A percentile compares a stretch with the other conserved stretches of the same genome.
Conservation (phyloP, 2,888 invertebrate genomes). For the Laspeyria flexula region DNA sequence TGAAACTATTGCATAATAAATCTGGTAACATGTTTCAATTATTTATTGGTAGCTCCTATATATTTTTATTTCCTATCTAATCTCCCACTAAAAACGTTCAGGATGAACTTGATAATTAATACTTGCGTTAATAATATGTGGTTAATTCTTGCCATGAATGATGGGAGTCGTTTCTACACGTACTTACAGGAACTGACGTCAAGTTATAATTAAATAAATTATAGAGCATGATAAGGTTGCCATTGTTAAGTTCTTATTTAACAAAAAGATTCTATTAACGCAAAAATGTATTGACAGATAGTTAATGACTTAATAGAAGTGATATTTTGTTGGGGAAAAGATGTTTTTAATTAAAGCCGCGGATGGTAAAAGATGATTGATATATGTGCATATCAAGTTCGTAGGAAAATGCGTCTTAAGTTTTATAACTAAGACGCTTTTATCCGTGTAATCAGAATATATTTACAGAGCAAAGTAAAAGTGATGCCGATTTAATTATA, state of each 20-base stretch:
- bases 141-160: slow-evolving; percentile 10
- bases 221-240: slow-evolving; percentile 9
- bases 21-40: no score
- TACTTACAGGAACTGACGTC: slow-evolving; percentile 2
- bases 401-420: no score
- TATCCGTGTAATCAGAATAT: no score
- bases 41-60: no score
- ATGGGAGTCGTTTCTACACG: slow-evolving; percentile 3
- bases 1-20: no score
- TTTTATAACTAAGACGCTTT: no score
- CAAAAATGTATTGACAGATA: neutral
- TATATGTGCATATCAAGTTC: no score
- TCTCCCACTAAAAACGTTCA: slow-evolving; percentile 1
- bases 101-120: slow-evolving; percentile 4
- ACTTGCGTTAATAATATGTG: slow-evolving; percentile 3
- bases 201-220: slow-evolving; percentile 5
- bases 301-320: neutral
- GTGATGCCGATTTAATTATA: no score
- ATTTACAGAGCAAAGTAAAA: no score
- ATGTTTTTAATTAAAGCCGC: no score
- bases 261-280: slow-evolving; percentile 16
- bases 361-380: no score
- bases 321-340: neutral
- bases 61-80: neutral
- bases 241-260: slow-evolving; percentile 18